These are phyloP conservation scores for Cyanoderma ruficeps DNA, from an alignment of 2,113 vertebrate species.

Conservation along the genomic window DNA sequence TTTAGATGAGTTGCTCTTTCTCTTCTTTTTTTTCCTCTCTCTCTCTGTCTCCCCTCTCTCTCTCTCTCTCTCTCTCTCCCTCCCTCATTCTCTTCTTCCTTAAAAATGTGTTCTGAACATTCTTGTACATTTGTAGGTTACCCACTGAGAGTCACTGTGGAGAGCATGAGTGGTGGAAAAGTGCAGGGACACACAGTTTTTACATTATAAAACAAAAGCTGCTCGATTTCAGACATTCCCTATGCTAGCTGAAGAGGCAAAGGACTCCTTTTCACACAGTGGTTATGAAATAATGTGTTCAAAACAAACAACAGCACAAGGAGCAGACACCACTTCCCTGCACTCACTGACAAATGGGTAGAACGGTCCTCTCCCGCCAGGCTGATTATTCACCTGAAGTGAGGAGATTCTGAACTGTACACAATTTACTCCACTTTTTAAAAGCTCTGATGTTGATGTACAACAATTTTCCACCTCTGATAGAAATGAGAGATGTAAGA, in stretches of 20 bases:
- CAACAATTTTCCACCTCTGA: background rate
- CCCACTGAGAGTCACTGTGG: slow-evolving; percentile 44
- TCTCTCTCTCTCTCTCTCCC: background rate
- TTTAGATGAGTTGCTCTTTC: slow-evolving; percentile 42
- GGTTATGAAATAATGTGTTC: background rate
- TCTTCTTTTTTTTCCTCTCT: background rate
- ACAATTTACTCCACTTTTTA: slow-evolving; percentile 6
- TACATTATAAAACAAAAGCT: background rate
- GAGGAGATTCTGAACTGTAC: background rate
- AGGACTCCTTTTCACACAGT: background rate
- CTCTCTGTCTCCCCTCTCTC: background rate
- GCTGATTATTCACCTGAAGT: slow-evolving; percentile 17
- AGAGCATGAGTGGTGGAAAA: slow-evolving; percentile 37
- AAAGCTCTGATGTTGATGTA: slow-evolving; percentile 36
- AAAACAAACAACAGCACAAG: background rate
- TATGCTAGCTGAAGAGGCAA: background rate
- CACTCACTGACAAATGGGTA: background rate
- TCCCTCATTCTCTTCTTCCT: background rate
- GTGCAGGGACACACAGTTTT: slow-evolving; percentile 40
- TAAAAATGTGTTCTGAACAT: slow-evolving; percentile 33
- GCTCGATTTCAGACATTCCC: background rate
- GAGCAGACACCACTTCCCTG: background rate
- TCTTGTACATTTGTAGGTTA: slow-evolving; percentile 61
- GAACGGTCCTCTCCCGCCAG: background rate
- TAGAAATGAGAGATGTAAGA: slow-evolving; percentile 17